Percentiles rank a stretch among this genome's conserved stretches.
Conservation (phyloP, 2,113 vertebrate genomes). For the Periophthalmodon schlosseri region DNA sequence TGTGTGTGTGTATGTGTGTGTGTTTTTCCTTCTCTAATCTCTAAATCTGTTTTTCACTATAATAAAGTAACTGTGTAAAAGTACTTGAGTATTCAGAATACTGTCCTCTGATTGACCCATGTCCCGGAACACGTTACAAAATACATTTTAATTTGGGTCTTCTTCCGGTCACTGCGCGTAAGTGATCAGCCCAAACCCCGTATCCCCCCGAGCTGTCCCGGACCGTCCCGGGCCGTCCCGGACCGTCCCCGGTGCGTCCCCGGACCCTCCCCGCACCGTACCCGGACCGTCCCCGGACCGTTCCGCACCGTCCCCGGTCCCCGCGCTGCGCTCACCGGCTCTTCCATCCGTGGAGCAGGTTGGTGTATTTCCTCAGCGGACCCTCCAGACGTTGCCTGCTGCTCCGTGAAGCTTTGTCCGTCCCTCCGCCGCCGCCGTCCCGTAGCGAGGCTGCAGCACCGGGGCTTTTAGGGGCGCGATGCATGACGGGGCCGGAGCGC, state of each 20-base stretch:
- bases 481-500: background rate
- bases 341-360: conserved; percentile 93
- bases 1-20: too few species aligned
- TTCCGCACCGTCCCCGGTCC: background rate
- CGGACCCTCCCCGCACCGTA: background rate
- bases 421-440: conserved; percentile 35
- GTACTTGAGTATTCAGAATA: too few species aligned
- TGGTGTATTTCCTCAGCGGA: conserved; percentile 90
- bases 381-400: conserved; percentile 80
- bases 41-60: too few species aligned
- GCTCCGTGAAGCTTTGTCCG: conserved; percentile 55
- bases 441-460: conserved; percentile 34
- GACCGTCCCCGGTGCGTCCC: background rate
- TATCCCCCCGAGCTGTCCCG: too few species aligned
- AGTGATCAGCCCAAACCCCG: too few species aligned
- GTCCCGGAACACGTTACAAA: too few species aligned
- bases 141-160: too few species aligned
- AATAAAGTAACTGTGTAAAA: too few species aligned
- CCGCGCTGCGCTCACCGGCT: conserved; percentile 79
- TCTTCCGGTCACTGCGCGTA: too few species aligned
- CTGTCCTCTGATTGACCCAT: too few species aligned
- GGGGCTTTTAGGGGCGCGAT: background rate
- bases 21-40: too few species aligned
- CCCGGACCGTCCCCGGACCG: background rate
- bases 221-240: too few species aligned